phyloP scores from a whole-genome alignment of 2,888 invertebrate species.

The Atethmia centrago region DNA sequence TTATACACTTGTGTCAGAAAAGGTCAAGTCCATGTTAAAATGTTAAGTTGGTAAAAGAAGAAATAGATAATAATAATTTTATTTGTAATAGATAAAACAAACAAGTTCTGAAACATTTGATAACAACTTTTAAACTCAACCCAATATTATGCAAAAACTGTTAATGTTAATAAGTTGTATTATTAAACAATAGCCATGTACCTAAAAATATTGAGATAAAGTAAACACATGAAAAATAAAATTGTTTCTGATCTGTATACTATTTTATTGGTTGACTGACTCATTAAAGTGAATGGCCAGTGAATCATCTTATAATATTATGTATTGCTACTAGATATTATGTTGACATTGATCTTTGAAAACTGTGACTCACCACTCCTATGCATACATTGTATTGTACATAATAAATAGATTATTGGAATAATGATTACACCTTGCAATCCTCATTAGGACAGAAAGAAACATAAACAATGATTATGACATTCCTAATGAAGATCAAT shows the following conservation, averaged over 20 bases:
- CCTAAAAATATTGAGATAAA: background rate
- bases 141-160: background rate
- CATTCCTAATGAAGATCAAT: conserved; percentile 5
- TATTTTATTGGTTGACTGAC: conserved; percentile 57
- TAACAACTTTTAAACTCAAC: background rate
- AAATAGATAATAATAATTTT: no score
- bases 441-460: conserved; percentile 4
- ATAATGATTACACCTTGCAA: background rate
- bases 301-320: conserved; percentile 63
- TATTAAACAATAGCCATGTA: background rate
- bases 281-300: conserved; percentile 67
- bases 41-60: no score
- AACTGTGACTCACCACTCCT: conserved; percentile 65
- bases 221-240: background rate
- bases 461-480: background rate
- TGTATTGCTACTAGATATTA: conserved; percentile 65
- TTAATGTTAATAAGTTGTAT: background rate
- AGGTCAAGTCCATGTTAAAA: background rate
- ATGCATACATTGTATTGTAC: conserved; percentile 39
- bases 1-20: background rate
- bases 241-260: no score
- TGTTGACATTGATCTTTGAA: conserved; percentile 69
- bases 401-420: conserved; percentile 27
- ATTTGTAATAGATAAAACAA: background rate
- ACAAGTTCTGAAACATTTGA: background rate